These are phyloP conservation scores for Lydus trimaculatus DNA, from an alignment of 2,888 invertebrate genomes.

Conservation along the genomic window DNA sequence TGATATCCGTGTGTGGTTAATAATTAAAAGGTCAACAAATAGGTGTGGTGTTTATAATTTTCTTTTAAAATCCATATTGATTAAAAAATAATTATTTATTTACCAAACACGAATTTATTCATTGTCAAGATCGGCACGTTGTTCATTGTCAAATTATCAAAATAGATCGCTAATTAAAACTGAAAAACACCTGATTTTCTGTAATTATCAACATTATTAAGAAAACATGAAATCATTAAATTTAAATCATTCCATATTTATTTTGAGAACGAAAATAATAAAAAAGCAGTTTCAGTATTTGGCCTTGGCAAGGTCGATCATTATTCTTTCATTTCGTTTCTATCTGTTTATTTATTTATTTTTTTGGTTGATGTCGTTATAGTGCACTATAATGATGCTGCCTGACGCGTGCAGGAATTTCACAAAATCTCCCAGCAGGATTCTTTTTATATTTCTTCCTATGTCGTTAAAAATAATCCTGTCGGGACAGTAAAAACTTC, in stretches of 20 bases:
- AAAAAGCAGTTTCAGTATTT: conserved; percentile 5
- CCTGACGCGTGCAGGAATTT: conserved; percentile 24
- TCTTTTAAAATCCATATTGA: neutral
- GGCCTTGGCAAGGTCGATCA: conserved; percentile 30
- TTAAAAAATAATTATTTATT: neutral
- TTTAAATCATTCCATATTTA: neutral
- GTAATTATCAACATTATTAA: too few relatives aligned
- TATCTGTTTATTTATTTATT: neutral
- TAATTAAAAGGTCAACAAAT: neutral
- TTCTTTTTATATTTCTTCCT: neutral
- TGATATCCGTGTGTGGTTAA: neutral
- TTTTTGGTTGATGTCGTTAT: neutral
- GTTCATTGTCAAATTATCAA: too few relatives aligned
- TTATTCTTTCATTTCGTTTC: conserved; percentile 14
- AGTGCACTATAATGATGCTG: neutral
- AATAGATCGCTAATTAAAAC: neutral
- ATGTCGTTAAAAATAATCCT: neutral
- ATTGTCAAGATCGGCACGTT: too few relatives aligned
- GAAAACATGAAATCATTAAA: neutral
- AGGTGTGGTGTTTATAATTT: neutral
- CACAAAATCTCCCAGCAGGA: neutral
- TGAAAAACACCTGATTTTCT: too few relatives aligned
- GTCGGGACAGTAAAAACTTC: neutral
- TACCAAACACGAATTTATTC: too few relatives aligned
- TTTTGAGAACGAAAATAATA: conserved; percentile 21